These are phyloP conservation scores for Pogonophryne albipinna DNA, from an alignment of 2,797 vertebrate species.

Conservation along the genomic window DNA sequence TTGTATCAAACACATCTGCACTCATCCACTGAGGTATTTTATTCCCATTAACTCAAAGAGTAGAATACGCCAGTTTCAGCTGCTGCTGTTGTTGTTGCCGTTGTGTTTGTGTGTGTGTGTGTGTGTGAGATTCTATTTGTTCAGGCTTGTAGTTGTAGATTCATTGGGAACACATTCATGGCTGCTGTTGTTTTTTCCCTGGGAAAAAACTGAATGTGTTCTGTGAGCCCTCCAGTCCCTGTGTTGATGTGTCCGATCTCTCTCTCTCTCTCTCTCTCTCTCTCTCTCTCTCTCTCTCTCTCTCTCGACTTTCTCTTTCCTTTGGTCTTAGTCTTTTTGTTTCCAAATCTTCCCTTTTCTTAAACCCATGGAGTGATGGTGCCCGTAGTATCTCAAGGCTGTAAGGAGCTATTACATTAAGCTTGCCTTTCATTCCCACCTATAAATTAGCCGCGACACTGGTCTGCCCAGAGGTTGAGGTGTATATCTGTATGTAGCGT, in stretches of 20 bases:
- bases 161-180: slow-evolving; percentile 91
- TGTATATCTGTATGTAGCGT: slow-evolving; percentile 74
- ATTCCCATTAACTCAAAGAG: slow-evolving; percentile 99
- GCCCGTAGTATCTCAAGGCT: slow-evolving; percentile 87
- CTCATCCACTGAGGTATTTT: slow-evolving; percentile 99
- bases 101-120: slow-evolving; percentile 72
- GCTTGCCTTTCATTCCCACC: slow-evolving; percentile 92
- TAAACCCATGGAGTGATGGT: slow-evolving; percentile 79
- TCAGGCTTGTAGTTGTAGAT: slow-evolving; percentile 96
- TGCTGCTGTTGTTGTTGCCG: slow-evolving; percentile 84
- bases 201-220: slow-evolving; percentile 51
- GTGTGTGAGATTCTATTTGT: slow-evolving; percentile 88
- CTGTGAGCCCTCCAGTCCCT: slow-evolving; percentile 67
- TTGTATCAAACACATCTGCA: slow-evolving; percentile 99
- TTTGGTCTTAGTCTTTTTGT: too few relatives aligned
- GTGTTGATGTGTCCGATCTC: slow-evolving; percentile 63
- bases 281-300: slow-evolving; percentile 27
- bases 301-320: slow-evolving; percentile 38
- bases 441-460: slow-evolving; percentile 94
- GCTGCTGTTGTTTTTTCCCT: slow-evolving; percentile 79
- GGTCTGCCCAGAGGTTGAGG: slow-evolving; percentile 87
- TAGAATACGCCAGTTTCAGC: slow-evolving; percentile 99
- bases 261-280: slow-evolving; percentile 28
- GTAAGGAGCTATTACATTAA: slow-evolving; percentile 95
- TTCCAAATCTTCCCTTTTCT: slow-evolving; percentile 61